Evolutionary conservation across 92 coral and sea anemone genomes (phyloP), one percentile per base, ranked within the genome.

Genomic region (Ricordea florida): DNA sequence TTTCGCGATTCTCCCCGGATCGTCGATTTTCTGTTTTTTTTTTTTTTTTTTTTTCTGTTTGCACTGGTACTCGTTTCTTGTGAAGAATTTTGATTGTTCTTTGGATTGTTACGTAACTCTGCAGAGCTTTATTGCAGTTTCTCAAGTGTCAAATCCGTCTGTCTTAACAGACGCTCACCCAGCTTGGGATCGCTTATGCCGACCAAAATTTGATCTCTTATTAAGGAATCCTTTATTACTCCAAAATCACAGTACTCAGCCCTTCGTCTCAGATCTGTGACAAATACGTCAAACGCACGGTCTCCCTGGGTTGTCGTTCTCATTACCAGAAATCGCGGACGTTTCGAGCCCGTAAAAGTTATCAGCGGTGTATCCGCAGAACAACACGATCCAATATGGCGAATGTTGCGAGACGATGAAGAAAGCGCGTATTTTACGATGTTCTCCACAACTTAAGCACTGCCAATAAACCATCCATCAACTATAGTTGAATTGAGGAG

Each of bases 121-220:
- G 53, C 84, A 55, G 6, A 67, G 67, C n/a, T 78, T 66, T 8
- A 66, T 42, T 20, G 69, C 46, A n/a, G n/a, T 42, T 53, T 78
- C 56, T 61, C 38, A 17, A 78, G 84, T 35, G 67, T 66, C 35
- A 80, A 52, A 37, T 80, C 65, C 59, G 72, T 33, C 53, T 80
- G 79, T 1, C 80, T 48, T 11, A 80, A 57, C 13, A 80, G 86
- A 51, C 72, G 50, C 64, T 78, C 84, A 25, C 68, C 48, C 41
- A 78, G 76, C n/a, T 73, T 49, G 41, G 68, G 57, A 41, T 63
- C 46, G 32, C 55, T 78, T 27, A 73, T 66, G 14, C 69, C 76
- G 21, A 78, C 69, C 31, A 78, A 76, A 51, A 78, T 78, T 67
- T 66, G 84, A 47, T 78, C 73, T 48, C 72, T 42, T 25, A 69